phyloP scores from a whole-genome alignment of 2,888 invertebrate species.

The Allolobophora icterica region DNA sequence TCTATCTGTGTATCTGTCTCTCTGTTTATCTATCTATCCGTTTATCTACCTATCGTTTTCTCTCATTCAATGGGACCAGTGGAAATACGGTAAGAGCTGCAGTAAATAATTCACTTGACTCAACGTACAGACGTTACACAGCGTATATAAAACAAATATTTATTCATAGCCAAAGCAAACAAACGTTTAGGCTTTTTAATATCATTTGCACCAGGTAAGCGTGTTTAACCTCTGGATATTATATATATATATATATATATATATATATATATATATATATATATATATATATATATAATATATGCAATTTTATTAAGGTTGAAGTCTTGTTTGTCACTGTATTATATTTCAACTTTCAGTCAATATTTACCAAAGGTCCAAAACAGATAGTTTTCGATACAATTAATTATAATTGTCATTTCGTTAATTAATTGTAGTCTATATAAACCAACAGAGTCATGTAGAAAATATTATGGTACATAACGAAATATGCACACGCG shows the following conservation, averaged over 20 bases:
- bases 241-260: constrained; percentile 24
- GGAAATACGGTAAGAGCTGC: no score
- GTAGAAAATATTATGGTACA: background rate
- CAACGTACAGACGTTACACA: no score
- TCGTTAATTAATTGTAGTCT: background rate
- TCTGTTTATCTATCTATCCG: background rate
- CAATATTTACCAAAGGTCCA: background rate
- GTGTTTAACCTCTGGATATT: no score
- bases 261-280: background rate
- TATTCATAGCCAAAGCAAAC: background rate
- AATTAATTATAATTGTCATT: background rate
- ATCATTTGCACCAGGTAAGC: background rate
- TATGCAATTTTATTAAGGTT: background rate
- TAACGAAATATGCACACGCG: background rate
- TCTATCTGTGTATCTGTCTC: background rate
- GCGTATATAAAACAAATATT: no score
- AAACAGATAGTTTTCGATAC: no score
- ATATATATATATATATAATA: constrained; percentile 29
- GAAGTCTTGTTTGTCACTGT: constrained; percentile 65
- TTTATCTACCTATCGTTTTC: background rate
- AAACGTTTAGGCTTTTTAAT: background rate
- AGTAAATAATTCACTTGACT: no score
- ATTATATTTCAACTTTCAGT: no score
- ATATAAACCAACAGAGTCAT: background rate
- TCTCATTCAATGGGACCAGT: background rate